A percentile compares a stretch with the other conserved stretches of the same genome.
These are phyloP conservation scores for Microctonus brassicae DNA, from an alignment of 2,888 invertebrate genomes.

Conservation along the genomic window DNA sequence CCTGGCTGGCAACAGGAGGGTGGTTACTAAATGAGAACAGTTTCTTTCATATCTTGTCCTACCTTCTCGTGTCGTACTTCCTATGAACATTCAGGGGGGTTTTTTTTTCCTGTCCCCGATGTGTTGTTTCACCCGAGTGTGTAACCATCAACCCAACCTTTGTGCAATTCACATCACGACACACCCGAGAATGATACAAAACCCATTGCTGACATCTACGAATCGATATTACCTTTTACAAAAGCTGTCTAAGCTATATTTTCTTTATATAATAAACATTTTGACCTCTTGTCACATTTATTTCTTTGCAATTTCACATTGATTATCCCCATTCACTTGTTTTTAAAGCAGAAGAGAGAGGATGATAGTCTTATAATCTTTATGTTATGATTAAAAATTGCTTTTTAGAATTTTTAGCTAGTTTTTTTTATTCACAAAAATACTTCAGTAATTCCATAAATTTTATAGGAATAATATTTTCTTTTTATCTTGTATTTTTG, in stretches of 20 bases:
- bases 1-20: slow-evolving; percentile 63
- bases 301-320: slow-evolving; percentile 35
- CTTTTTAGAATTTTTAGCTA: no score
- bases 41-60: slow-evolving; percentile 6
- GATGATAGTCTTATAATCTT: not conserved
- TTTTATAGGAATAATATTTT: no score
- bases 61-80: not conserved
- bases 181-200: not conserved
- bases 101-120: slow-evolving; percentile 6
- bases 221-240: not conserved
- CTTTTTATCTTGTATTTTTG: no score
- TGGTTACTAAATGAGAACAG: slow-evolving; percentile 35
- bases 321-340: not conserved
- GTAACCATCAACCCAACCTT: slow-evolving; percentile 6
- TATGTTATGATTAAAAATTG: not conserved
- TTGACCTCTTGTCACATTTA: not conserved
- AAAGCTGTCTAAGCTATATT: not conserved
- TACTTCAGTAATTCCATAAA: no score
- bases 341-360: not conserved
- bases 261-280: not conserved
- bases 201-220: slow-evolving; percentile 1
- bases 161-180: not conserved
- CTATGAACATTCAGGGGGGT: no score
- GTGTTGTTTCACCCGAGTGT: not conserved
- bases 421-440: no score